These are phyloP conservation scores for Ataeniobius toweri DNA, from an alignment of 2,797 vertebrate genomes.

Conservation along the genomic window DNA sequence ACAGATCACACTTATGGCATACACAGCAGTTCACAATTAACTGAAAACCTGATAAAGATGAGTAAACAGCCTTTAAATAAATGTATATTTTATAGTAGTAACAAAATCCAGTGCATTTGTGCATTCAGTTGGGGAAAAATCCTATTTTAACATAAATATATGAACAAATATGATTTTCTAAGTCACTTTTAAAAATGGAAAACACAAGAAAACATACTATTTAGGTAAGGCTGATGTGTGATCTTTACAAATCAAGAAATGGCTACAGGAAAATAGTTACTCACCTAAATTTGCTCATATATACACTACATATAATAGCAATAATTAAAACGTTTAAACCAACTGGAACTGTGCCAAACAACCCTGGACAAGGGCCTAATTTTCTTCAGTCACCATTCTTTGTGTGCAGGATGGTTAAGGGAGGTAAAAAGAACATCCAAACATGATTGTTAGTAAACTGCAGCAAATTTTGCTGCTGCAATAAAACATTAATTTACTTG, in stretches of 20 bases:
- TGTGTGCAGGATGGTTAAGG: background rate
- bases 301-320: background rate
- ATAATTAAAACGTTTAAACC: background rate
- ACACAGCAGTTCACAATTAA: background rate
- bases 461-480: background rate
- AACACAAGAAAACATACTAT: background rate
- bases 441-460: background rate
- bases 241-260: background rate
- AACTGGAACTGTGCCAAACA: background rate
- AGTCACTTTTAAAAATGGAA: background rate
- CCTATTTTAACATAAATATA: background rate
- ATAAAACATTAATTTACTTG: background rate
- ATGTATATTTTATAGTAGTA: background rate
- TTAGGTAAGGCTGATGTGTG: background rate
- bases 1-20: background rate
- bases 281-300: background rate
- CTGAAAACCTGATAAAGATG: background rate
- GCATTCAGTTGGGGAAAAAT: background rate
- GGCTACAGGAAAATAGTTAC: background rate
- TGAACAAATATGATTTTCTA: background rate
- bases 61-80: background rate
- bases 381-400: background rate
- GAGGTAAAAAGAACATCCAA: background rate
- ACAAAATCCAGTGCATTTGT: background rate
- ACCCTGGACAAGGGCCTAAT: background rate